These are phyloP conservation scores for Pristiophorus japonicus DNA, from an alignment of 2,113 vertebrate genomes.

Conservation along the genomic window DNA sequence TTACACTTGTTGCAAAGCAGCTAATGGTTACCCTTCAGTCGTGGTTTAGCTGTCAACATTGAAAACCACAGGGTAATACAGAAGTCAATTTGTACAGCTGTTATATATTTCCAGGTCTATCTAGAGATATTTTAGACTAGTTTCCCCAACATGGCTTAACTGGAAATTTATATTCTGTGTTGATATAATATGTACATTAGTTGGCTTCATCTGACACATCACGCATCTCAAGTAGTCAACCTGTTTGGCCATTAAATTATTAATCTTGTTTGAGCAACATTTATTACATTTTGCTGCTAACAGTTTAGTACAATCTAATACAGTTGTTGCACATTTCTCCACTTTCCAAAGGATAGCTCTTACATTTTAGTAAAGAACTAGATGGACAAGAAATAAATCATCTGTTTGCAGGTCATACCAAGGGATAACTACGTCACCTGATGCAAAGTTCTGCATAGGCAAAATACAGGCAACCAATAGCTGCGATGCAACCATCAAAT, in stretches of 20 bases:
- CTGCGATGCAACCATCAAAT: neutral
- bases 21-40: neutral
- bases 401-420: neutral
- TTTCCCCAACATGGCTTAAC: neutral
- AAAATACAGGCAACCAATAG: neutral
- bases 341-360: neutral
- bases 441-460: neutral
- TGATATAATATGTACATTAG: neutral
- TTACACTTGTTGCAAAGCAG: neutral
- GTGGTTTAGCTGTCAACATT: neutral
- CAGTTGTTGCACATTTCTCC: neutral
- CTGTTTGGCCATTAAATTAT: neutral
- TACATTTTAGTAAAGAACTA: neutral
- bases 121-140: neutral
- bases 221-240: neutral
- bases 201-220: neutral
- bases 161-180: neutral
- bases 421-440: neutral
- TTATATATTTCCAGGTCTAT: neutral
- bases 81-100: neutral
- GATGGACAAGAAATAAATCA: neutral
- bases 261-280: neutral
- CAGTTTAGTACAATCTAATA: neutral
- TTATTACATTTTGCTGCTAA: neutral
- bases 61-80: neutral